phyloP scores from a whole-genome alignment of 2,797 vertebrate species.

The Alauda arvensis region DNA sequence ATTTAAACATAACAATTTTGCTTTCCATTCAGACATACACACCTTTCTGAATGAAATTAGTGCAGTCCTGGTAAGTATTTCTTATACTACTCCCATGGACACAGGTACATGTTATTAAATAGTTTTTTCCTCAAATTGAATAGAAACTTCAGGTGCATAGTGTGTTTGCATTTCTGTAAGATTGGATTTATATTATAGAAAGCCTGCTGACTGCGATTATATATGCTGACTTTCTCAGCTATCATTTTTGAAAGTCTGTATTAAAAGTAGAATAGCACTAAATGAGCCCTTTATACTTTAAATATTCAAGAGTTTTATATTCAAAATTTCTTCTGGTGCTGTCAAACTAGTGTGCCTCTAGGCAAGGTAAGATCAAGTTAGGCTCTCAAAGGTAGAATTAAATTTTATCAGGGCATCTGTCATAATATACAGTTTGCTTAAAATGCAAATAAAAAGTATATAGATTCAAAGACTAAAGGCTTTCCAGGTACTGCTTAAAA shows the following conservation, averaged over 20 bases:
- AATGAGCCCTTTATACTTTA: slow-evolving; percentile 73
- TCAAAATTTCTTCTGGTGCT: slow-evolving; percentile 72
- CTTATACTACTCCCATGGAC: background rate
- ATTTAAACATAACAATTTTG: background rate
- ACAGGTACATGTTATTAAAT: slow-evolving; percentile 3
- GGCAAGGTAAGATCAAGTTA: slow-evolving; percentile 78
- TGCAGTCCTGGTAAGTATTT: background rate
- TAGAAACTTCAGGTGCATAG: slow-evolving; percentile 40
- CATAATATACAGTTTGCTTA: slow-evolving; percentile 74
- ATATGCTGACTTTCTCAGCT: slow-evolving; percentile 31
- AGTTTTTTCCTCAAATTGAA: slow-evolving; percentile 34
- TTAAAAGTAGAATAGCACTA: slow-evolving; percentile 69
- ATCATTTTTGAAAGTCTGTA: slow-evolving; percentile 56
- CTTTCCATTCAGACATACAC: background rate
- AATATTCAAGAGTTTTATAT: slow-evolving; percentile 78
- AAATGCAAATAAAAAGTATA: slow-evolving; percentile 75
- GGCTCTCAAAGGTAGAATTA: slow-evolving; percentile 77
- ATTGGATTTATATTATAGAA: slow-evolving; percentile 52
- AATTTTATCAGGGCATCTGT: slow-evolving; percentile 76
- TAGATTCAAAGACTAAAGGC: slow-evolving; percentile 64
- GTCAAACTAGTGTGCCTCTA: slow-evolving; percentile 73
- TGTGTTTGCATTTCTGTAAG: slow-evolving; percentile 54
- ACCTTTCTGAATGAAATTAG: slow-evolving; percentile 18
- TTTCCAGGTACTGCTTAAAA: slow-evolving; percentile 59
- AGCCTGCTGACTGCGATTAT: slow-evolving; percentile 41